Percentiles rank a stretch among this genome's conserved stretches.
phyloP scores from a whole-genome alignment of 2,888 invertebrate species.

The Meiosimyza platycephala region DNA sequence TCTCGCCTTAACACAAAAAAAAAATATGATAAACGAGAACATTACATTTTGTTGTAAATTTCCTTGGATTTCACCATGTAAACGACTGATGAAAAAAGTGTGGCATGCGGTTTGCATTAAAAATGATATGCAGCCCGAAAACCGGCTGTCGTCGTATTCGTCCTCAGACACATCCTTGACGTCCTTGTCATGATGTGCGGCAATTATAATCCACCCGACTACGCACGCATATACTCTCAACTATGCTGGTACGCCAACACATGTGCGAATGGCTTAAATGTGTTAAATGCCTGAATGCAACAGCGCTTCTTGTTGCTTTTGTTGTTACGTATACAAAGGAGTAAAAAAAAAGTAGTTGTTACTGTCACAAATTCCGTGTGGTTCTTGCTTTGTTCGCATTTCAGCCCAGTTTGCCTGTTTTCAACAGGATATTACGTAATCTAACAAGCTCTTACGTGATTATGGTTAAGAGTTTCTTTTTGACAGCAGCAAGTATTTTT shows the following conservation, averaged over 20 bases:
- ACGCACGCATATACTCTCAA: not conserved
- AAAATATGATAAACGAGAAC: not conserved
- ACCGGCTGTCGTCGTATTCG: constrained; percentile 6
- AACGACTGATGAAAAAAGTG: constrained; percentile 52
- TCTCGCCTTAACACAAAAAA: constrained; percentile 6
- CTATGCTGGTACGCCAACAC: constrained; percentile 15
- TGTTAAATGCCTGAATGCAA: constrained; percentile 49
- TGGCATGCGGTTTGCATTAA: constrained; percentile 61
- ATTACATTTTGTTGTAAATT: constrained; percentile 12
- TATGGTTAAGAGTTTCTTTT: constrained; percentile 1
- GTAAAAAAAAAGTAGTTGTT: not conserved
- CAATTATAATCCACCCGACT: constrained; percentile 58
- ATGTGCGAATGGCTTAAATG: constrained; percentile 52
- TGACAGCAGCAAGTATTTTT: not conserved
- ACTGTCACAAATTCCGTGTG: not conserved
- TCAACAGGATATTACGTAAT: constrained; percentile 27
- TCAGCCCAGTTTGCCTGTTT: constrained; percentile 9
- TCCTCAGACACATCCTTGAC: constrained; percentile 12
- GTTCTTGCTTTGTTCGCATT: constrained; percentile 2
- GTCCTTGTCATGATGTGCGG: constrained; percentile 47
- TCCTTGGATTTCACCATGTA: constrained; percentile 3
- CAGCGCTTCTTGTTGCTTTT: constrained; percentile 18
- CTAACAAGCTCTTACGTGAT: constrained; percentile 33
- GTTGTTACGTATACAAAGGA: constrained; percentile 4
- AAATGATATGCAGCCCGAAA: constrained; percentile 57